These are phyloP conservation scores for Pteronotus mesoamericanus DNA, from an alignment of 2,797 vertebrate species.

Conservation along the genomic window DNA sequence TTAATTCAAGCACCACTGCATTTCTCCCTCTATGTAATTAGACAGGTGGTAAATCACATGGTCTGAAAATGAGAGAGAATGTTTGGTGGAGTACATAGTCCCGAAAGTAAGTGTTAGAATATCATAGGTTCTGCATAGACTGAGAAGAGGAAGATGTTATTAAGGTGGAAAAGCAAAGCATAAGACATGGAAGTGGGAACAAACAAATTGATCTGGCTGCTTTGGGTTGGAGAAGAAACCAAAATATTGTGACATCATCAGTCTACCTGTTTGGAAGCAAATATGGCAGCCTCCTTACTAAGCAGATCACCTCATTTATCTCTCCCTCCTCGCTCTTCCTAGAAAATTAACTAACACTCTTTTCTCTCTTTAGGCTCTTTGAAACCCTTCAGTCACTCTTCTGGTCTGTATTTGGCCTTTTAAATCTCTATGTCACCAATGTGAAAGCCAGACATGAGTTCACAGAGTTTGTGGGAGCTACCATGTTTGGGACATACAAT, in stretches of 20 bases:
- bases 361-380: constrained; percentile 86
- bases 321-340: not conserved
- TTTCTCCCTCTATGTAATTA: not conserved
- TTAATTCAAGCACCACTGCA: not conserved
- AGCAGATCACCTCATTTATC: not conserved
- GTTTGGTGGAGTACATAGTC: not conserved
- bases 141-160: not conserved
- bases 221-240: not conserved
- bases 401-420: constrained; percentile 95
- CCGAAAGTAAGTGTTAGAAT: not conserved
- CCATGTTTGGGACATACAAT: constrained; percentile 98
- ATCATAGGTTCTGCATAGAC: not conserved
- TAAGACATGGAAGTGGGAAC: not conserved
- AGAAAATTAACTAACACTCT: not conserved
- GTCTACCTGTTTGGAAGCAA: not conserved
- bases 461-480: constrained; percentile 95
- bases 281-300: not conserved
- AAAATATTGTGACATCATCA: not conserved
- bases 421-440: constrained; percentile 96
- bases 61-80: constrained; percentile 7
- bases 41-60: not conserved
- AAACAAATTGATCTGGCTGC: not conserved
- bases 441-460: constrained; percentile 96
- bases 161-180: not conserved
- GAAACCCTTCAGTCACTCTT: constrained; percentile 97